A percentile compares a stretch with the other conserved stretches of the same genome.
These are phyloP conservation scores for Rhimphoctona megacephalus DNA, from an alignment of 2,888 invertebrate genomes.

Conservation along the genomic window DNA sequence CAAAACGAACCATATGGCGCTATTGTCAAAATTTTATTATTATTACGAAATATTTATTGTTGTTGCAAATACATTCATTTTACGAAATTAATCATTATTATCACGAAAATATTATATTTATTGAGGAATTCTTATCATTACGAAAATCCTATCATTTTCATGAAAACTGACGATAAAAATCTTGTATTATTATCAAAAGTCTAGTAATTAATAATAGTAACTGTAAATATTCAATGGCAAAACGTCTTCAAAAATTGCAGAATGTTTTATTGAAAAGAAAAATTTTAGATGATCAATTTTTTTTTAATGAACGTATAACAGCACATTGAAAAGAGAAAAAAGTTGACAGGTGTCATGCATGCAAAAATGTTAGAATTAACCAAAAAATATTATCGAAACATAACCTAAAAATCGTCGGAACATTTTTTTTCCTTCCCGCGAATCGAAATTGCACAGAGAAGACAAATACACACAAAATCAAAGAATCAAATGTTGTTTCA, in stretches of 20 bases:
- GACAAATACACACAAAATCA: too few species aligned
- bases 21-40: slow-evolving; percentile 56
- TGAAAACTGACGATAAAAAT: too few species aligned
- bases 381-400: neutral
- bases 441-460: neutral
- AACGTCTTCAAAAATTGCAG: neutral
- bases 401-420: neutral
- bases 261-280: neutral
- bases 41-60: neutral
- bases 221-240: neutral
- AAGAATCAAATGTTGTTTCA: neutral
- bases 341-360: neutral
- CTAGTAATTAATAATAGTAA: neutral
- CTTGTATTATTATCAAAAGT: too few species aligned
- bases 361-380: neutral
- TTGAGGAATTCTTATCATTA: neutral
- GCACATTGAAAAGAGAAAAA: neutral
- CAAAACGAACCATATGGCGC: slow-evolving; percentile 76
- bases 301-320: too few species aligned
- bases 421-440: neutral
- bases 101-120: neutral
- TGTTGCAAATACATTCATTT: neutral
- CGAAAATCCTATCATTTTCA: neutral
- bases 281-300: neutral
- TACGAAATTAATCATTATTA: neutral